phyloP scores from a whole-genome alignment of 2,888 invertebrate species.

The Ophion slaviceki region DNA sequence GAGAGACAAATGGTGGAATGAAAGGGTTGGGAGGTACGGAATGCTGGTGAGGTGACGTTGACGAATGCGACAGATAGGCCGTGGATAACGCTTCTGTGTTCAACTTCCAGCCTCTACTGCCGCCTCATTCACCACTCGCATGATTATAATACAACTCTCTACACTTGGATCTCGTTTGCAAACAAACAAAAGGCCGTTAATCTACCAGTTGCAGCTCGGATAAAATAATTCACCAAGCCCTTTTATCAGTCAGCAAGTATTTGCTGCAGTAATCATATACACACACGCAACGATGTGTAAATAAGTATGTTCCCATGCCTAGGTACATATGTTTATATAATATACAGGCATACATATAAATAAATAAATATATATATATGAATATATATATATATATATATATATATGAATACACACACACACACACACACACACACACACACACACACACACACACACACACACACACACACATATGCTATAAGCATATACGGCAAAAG shows the following conservation, averaged over 20 bases:
- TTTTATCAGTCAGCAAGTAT: slow-evolving; percentile 4
- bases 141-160: slow-evolving; percentile 33
- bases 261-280: slow-evolving; percentile 16
- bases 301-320: not conserved
- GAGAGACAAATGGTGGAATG: slow-evolving; percentile 38
- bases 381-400: too few relatives aligned
- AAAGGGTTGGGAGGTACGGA: slow-evolving; percentile 29
- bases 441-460: too few relatives aligned
- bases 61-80: slow-evolving; percentile 64
- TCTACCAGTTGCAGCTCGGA: not conserved
- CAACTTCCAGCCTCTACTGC: slow-evolving; percentile 8
- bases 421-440: too few relatives aligned
- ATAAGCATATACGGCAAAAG: slow-evolving; percentile 28
- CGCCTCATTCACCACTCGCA: not conserved
- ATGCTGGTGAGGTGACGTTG: slow-evolving; percentile 58
- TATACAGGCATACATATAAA: not conserved
- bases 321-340: not conserved
- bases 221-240: not conserved
- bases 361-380: not conserved
- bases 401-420: too few relatives aligned
- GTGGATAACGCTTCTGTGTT: slow-evolving; percentile 40
- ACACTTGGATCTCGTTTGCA: slow-evolving; percentile 1
- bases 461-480: not conserved
- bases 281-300: not conserved
- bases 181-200: slow-evolving; percentile 8